Base-by-base conservation (phyloP, 2,888 invertebrate species). In the Torymus tubicola region DNA sequence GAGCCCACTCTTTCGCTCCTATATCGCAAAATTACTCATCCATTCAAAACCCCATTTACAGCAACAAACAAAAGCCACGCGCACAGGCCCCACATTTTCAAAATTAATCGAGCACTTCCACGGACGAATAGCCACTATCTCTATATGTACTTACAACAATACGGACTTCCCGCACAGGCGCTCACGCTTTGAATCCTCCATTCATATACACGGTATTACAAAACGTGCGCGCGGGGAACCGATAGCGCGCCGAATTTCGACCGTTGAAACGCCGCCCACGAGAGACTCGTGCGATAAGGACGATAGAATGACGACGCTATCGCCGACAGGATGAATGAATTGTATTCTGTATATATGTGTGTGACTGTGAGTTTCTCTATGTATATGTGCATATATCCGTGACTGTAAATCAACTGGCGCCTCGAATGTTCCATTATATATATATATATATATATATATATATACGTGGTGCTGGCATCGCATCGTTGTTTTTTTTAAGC, bases 371-470 rank as follows among this genome's bases (percentile, higher is more conserved):
- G 42, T 42, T 42, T 42, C 42, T 42, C 42, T 42, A 42, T 42
- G 42, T 42, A 42, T 42, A 8, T 42, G 42, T 42, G 8, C 8
- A 2, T 53, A 13, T 55, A 31, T 63, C n/a, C 10, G 11, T 16
- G 12, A 31, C 18, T 58, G 53, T 63, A 76, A 77, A 77, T 70
- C 64, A 70, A 64, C 16, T 13, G 76, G 69, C 70, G 64, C 77
- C 70, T 77, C 77, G 64, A 61, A 53, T 24, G 16, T 65, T 52
- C 11, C 61, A 14, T 14, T 21, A 67, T 53, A 10, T 8, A 21
- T 21, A 21, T 8, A 21, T 21, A 21, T 8, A 21, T 21, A 21
- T n/a, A n/a, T 21, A 67, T 53, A 10, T 21, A 67, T 53, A 10
- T 8, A 21, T 21, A 21, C 21, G 21, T 21, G 21, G 42, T 1